Percentiles rank a stretch among this genome's conserved stretches.
These are phyloP conservation scores for Pseudopipra pipra DNA, from an alignment of 2,113 vertebrate genomes.

Conservation along the genomic window DNA sequence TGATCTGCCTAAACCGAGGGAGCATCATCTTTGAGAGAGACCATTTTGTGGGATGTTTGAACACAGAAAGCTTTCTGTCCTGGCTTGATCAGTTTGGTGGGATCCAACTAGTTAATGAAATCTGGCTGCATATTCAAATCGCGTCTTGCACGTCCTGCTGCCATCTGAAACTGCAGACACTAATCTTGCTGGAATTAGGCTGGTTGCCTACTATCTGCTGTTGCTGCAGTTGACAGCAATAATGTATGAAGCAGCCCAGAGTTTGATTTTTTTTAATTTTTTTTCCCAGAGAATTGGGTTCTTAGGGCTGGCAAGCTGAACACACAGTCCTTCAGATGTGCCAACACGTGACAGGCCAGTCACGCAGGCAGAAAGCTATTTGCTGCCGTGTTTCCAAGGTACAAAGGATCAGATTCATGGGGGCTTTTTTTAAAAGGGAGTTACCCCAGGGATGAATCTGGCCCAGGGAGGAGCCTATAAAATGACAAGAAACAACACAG, in stretches of 20 bases:
- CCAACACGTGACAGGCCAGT: background rate
- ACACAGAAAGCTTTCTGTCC: background rate
- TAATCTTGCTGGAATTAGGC: background rate
- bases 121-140: background rate
- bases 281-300: slow-evolving; percentile 40
- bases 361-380: slow-evolving; percentile 41
- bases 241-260: slow-evolving; percentile 9
- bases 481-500: slow-evolving; percentile 11
- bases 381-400: background rate
- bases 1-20: background rate
- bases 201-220: background rate
- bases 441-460: slow-evolving; percentile 44
- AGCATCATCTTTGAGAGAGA: background rate
- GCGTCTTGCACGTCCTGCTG: background rate
- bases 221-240: slow-evolving; percentile 7
- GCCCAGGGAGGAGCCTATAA: slow-evolving; percentile 31
- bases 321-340: background rate
- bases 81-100: background rate
- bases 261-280: background rate
- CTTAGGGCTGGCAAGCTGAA: slow-evolving; percentile 18
- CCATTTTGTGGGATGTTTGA: background rate
- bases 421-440: background rate
- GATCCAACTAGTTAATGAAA: background rate
- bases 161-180: background rate
- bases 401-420: background rate